phyloP scores from a whole-genome alignment of 2,113 vertebrate species.

The Larimichthys polyactis region DNA sequence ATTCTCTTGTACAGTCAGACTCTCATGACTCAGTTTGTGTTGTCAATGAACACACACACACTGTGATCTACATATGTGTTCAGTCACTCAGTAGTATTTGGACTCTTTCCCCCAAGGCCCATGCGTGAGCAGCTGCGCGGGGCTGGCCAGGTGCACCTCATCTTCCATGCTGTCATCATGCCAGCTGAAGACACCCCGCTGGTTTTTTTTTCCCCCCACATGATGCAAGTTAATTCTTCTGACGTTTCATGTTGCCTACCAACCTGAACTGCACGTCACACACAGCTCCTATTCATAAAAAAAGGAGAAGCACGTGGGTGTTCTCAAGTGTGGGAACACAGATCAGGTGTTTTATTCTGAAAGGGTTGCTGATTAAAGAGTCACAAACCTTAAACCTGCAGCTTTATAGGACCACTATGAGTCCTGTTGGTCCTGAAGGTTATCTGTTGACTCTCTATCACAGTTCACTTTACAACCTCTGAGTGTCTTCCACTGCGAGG shows the following conservation, averaged over 20 bases:
- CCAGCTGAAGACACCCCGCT: constrained; percentile 46
- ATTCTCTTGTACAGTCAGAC: constrained; percentile 43
- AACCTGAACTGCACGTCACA: background rate
- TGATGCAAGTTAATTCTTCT: constrained; percentile 41
- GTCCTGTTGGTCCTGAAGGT: constrained; percentile 17
- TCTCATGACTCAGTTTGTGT: constrained; percentile 47
- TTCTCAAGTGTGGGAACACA: background rate
- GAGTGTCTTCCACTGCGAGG: constrained; percentile 9
- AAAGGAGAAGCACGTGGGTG: background rate
- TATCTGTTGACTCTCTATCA: background rate
- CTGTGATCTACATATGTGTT: constrained; percentile 17
- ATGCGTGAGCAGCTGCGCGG: constrained; percentile 63
- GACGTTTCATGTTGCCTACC: constrained; percentile 28
- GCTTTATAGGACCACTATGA: background rate
- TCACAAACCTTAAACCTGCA: background rate
- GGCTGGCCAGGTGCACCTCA: constrained; percentile 68
- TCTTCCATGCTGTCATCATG: constrained; percentile 56
- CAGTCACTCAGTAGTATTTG: constrained; percentile 46
- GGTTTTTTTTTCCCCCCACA: constrained; percentile 11
- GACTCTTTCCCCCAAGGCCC: constrained; percentile 46
- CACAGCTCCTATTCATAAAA: constrained; percentile 17
- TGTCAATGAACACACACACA: constrained; percentile 44
- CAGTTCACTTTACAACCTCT: constrained; percentile 25
- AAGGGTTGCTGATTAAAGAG: constrained; percentile 28
- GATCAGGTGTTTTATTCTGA: constrained; percentile 43